Conservation (phyloP, 1,140 invertebrate genomes). For the Metaphire vulgaris region DNA sequence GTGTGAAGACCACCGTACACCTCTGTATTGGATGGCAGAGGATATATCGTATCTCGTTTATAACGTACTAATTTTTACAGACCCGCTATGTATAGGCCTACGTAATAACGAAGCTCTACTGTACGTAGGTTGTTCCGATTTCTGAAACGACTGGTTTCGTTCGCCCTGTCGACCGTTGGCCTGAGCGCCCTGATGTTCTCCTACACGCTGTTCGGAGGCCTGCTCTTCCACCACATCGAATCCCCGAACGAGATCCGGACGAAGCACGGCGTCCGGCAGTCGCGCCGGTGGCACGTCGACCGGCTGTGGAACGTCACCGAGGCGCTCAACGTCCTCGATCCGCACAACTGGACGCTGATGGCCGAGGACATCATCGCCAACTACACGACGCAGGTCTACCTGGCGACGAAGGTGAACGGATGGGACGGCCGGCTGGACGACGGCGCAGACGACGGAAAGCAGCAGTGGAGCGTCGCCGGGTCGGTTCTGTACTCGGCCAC, state of each 20-base stretch:
- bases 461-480: slow-evolving; percentile 67
- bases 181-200: slow-evolving; percentile 80
- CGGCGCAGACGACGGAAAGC: slow-evolving; percentile 52
- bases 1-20: too few species aligned
- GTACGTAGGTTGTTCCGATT: too few species aligned
- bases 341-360: slow-evolving; percentile 19
- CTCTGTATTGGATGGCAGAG: too few species aligned
- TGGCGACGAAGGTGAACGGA: slow-evolving; percentile 37
- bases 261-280: neutral
- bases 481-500: slow-evolving; percentile 70
- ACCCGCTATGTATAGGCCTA: too few species aligned
- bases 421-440: too few species aligned
- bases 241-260: slow-evolving; percentile 57
- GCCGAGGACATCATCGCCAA: slow-evolving; percentile 13
- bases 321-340: slow-evolving; percentile 19
- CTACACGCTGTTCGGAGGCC: slow-evolving; percentile 81
- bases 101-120: too few species aligned
- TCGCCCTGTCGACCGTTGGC: slow-evolving; percentile 86
- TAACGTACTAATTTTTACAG: too few species aligned
- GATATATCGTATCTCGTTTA: too few species aligned
- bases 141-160: too few species aligned
- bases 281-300: slow-evolving; percentile 9
- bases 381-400: slow-evolving; percentile 13
- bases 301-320: slow-evolving; percentile 21
- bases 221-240: slow-evolving; percentile 81